Conservation (phyloP, 2,888 invertebrate genomes). For the Cantharis nigra region DNA sequence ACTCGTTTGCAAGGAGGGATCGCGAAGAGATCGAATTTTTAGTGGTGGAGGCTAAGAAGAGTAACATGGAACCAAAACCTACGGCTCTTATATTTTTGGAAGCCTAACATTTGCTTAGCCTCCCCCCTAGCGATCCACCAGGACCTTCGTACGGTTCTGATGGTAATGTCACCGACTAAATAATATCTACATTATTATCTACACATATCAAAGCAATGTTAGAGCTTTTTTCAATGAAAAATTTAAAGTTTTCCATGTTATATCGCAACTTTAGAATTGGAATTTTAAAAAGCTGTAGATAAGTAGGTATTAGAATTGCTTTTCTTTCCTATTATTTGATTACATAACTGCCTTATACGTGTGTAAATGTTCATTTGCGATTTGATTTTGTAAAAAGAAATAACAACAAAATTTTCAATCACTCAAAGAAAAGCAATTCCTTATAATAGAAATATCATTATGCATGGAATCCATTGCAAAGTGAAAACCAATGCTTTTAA, state of each 20-base stretch:
- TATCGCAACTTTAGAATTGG: conserved; percentile 3
- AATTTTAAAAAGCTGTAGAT: conserved; percentile 27
- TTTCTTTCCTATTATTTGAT: conserved; percentile 23
- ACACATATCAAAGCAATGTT: conserved; percentile 30
- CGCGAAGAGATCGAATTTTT: conserved; percentile 90
- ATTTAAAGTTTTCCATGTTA: background rate
- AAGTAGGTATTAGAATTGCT: conserved; percentile 29
- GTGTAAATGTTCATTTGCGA: background rate
- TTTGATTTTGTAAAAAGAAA: background rate
- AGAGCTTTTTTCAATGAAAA: conserved; percentile 19
- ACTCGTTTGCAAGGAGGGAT: conserved; percentile 88
- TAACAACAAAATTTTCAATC: background rate
- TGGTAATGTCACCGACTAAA: conserved; percentile 66
- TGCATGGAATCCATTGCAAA: conserved; percentile 53
- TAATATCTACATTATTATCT: conserved; percentile 50
- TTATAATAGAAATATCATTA: conserved; percentile 45
- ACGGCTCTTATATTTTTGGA: conserved; percentile 89
- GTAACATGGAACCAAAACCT: conserved; percentile 89
- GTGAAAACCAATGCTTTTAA: background rate
- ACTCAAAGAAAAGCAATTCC: conserved; percentile 31
- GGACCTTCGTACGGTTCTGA: conserved; percentile 64
- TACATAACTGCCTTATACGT: background rate
- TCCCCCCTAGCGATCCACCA: conserved; percentile 79
- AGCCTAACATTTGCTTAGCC: conserved; percentile 90
- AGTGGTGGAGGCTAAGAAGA: conserved; percentile 90